These are phyloP conservation scores for Borostomias antarcticus DNA, from an alignment of 2,797 vertebrate genomes.

Conservation along the genomic window DNA sequence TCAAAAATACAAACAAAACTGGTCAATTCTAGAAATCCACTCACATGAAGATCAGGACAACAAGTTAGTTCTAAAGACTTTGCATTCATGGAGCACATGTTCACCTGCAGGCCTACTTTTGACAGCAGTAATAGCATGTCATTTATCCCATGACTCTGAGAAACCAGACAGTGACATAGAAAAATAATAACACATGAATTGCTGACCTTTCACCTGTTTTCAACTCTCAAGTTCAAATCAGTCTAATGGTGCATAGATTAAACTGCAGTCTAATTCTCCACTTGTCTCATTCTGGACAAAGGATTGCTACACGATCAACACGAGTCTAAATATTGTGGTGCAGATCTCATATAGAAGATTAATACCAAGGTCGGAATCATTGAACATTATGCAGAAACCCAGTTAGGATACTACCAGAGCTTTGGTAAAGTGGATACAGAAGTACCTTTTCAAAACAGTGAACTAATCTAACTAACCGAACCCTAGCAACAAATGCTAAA, in stretches of 20 bases:
- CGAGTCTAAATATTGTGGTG: background rate
- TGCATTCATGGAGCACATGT: background rate
- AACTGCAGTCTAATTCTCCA: background rate
- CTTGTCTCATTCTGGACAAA: background rate
- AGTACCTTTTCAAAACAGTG: background rate
- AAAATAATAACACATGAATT: background rate
- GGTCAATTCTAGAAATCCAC: no score
- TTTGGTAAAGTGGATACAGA: background rate
- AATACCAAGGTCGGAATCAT: background rate
- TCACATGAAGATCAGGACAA: background rate
- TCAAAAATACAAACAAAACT: background rate
- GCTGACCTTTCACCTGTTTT: background rate
- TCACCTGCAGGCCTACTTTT: background rate
- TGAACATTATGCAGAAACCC: background rate
- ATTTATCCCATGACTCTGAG: background rate
- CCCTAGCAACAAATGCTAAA: background rate
- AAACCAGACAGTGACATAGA: background rate
- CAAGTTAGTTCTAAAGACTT: background rate
- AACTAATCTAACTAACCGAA: background rate
- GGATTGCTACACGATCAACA: background rate
- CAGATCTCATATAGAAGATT: background rate
- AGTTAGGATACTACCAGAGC: background rate
- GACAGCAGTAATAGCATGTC: background rate
- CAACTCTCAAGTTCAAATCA: background rate
- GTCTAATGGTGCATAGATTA: slow-evolving; percentile 8